These are phyloP conservation scores for Graphium colonna DNA, from an alignment of 2,888 invertebrate species.

Conservation along the genomic window DNA sequence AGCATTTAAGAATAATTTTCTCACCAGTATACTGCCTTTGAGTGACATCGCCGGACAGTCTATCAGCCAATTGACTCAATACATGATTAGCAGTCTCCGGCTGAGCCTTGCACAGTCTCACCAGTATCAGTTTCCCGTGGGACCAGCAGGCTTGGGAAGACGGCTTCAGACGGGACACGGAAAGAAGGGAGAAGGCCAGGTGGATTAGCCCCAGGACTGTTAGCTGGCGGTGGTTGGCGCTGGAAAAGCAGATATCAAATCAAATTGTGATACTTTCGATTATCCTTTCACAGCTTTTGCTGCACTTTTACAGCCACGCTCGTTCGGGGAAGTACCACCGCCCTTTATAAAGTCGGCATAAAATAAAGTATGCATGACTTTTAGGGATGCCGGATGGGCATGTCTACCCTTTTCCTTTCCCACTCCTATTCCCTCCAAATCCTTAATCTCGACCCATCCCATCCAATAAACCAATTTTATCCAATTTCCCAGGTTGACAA, in stretches of 20 bases:
- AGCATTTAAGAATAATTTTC: slow-evolving; percentile 76
- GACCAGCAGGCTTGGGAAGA: slow-evolving; percentile 50
- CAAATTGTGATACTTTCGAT: no score
- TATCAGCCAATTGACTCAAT: slow-evolving; percentile 52
- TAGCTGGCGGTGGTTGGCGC: slow-evolving; percentile 61
- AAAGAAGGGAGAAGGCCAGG: slow-evolving; percentile 55
- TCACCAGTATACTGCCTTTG: slow-evolving; percentile 57
- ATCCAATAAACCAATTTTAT: no score
- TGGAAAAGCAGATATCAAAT: slow-evolving; percentile 40
- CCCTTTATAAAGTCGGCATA: no score
- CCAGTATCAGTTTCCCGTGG: slow-evolving; percentile 57
- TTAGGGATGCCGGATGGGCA: no score
- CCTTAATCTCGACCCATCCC: no score
- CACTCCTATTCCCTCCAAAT: no score
- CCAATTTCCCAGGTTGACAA: no score
- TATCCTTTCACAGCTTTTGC: no score
- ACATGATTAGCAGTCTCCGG: slow-evolving; percentile 56
- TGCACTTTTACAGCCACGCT: no score
- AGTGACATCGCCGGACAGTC: slow-evolving; percentile 43
- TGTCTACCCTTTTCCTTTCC: no score
- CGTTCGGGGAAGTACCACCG: no score
- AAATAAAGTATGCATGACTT: no score
- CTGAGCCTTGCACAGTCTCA: slow-evolving; percentile 55
- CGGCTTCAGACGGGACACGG: slow-evolving; percentile 41
- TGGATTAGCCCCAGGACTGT: slow-evolving; percentile 63